Evolutionary conservation across 2,113 vertebrate species (phyloP).

Genomic region (Uria aalge): DNA sequence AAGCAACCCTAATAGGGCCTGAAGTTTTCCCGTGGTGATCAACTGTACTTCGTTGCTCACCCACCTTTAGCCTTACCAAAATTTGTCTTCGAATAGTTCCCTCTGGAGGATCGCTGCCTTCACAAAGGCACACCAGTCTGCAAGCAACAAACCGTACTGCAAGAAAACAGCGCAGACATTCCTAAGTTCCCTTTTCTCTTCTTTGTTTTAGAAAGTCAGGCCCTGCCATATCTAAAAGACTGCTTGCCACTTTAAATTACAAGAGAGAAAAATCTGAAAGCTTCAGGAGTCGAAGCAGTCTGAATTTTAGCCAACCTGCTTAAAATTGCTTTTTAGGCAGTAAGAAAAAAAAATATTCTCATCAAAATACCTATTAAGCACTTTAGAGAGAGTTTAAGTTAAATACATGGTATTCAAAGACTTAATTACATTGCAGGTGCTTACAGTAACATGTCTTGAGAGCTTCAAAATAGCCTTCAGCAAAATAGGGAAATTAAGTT

Average conservation of each 20-base stretch:
- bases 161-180: slow-evolving; percentile 39
- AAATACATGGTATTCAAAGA: slow-evolving; percentile 1
- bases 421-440: slow-evolving; percentile 27
- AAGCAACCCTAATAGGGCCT: neutral
- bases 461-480: slow-evolving; percentile 19
- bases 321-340: neutral
- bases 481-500: neutral
- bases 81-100: slow-evolving; percentile 81
- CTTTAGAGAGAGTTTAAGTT: neutral
- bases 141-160: slow-evolving; percentile 87
- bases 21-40: neutral
- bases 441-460: neutral
- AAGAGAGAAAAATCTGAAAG: neutral
- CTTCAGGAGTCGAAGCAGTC: neutral
- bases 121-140: slow-evolving; percentile 77
- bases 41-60: neutral
- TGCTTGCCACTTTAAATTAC: neutral
- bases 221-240: neutral
- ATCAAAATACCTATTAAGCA: neutral
- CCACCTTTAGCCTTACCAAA: slow-evolving; percentile 76
- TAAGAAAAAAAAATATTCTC: neutral
- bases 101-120: slow-evolving; percentile 74
- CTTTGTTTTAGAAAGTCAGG: neutral
- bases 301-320: neutral
- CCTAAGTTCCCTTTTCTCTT: neutral